Evolutionary conservation across 2,797 vertebrate genomes (phyloP), one percentile per base, ranked within the genome.

Genomic region (Protonibea diacanthus): DNA sequence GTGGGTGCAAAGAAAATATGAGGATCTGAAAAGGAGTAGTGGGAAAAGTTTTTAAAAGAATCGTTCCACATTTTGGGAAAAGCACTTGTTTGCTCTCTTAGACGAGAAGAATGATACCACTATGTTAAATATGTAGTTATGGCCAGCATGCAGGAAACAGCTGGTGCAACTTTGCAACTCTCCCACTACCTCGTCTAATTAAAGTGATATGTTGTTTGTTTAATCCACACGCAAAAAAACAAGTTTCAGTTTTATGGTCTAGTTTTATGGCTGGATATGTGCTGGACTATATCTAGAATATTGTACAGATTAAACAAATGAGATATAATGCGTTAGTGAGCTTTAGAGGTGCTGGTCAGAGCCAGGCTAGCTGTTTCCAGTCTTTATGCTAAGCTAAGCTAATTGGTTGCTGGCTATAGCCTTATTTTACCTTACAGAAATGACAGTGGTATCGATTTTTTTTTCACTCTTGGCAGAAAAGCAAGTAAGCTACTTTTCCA

Each of bases 361-460:
- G 12, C 20, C 10, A 49, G 47, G 9, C 48, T 21, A 33, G 20
- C 40, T 25, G 8, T 44, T 62, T 29, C 13, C 13, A 18, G 17
- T 23, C 17, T 71, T 15, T 47, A 15, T 45, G 17, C 45, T 62
- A 58, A 51, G n/a, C 45, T 63, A 63, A 66, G 60, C 47, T 71
- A 44, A 27, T n/a, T 59, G 53, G 38, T 56, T 21, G 57, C 57
- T 48, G 27, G 13, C 11, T 45, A 1, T 51, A n/a, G 29, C 21
- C 53, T 60, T 5, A 52, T 23, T 64, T 55, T 23, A 52, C 27
- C 58, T 29, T 18, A 53, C 49, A 55, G 25, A 48, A 45, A 40
- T 27, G 12, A 56, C 23, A 60, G n/a, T 62, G 61, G 25, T 23
- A 76, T 57, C 0, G n/a, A 71, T 66, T 45, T 70, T 73, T 27